These are phyloP conservation scores for Tor tambroides DNA, from an alignment of 2,113 vertebrate species.

Conservation along the genomic window DNA sequence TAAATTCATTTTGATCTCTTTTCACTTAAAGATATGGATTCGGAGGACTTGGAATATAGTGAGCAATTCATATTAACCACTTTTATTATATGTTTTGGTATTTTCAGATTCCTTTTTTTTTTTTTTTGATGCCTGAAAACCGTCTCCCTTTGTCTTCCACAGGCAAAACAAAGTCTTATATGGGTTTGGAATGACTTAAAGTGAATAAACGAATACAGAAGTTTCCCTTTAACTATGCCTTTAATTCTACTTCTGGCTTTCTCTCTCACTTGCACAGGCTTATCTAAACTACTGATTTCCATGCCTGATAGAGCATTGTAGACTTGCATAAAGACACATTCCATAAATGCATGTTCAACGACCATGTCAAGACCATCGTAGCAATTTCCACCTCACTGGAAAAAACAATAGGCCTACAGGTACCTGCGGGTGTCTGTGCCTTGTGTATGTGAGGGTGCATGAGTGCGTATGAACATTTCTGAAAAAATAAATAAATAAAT, in stretches of 20 bases:
- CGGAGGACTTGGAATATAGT: background rate
- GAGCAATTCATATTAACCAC: background rate
- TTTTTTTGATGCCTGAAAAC: no score
- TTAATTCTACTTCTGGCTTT: background rate
- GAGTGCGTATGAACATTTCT: background rate
- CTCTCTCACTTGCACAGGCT: background rate
- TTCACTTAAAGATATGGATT: background rate
- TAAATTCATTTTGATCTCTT: background rate
- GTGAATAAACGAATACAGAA: background rate
- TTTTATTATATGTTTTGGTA: background rate
- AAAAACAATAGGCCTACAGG: conserved; percentile 22
- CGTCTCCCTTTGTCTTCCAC: no score
- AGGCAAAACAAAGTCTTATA: background rate
- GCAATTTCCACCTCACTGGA: conserved; percentile 35
- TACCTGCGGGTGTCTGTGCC: background rate
- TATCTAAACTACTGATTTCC: conserved; percentile 40
- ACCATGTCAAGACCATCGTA: conserved; percentile 30
- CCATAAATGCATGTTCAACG: conserved; percentile 16
- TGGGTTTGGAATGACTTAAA: background rate
- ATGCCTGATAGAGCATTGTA: conserved; percentile 14
- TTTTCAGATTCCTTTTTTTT: background rate
- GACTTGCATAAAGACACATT: conserved; percentile 28
- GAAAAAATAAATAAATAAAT: background rate
- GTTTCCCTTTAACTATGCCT: background rate
- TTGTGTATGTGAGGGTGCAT: background rate